Base-by-base conservation (phyloP, 2,888 invertebrate genomes). In the Tachina fera region DNA sequence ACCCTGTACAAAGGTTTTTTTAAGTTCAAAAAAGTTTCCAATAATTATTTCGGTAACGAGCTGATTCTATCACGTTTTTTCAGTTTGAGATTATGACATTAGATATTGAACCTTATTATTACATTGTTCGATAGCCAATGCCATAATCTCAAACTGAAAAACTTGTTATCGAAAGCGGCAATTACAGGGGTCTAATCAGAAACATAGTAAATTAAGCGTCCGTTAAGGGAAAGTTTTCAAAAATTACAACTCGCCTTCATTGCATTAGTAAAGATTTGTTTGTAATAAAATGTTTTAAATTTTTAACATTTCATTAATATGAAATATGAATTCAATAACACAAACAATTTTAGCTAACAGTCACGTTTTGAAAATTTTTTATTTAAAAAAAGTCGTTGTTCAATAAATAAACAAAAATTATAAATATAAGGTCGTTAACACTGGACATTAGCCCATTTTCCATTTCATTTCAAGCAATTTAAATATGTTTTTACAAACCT, bases 391-490 rank as follows among this genome's bases (percentile, higher is more conserved):
- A 49, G 16, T 9, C 31, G 2, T 31, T 31, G 31, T 53, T n/a
- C 14, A 45, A n/a, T 60, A 22, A 77, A 67, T 39, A 60, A 56
- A 51, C 2, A 65, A 78, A 67, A 78, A 58, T 70, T 4, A 31
- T 31, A 31, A 6, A 31, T 31, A 31, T 31, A 79, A 76, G 80
- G 71, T 79, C 80, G 22, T 76, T 83, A 77, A 76, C 84, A 61
- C 77, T 77, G 63, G 68, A 51, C 84, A 84, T 68, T 77, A 77
- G 77, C 80, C 77, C 56, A 77, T 74, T 71, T 84, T 76, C 31
- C 31, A 19, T 60, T 77, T 22, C 11, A 10, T 67, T 74, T 49
- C 31, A 58, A 84, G 76, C 45, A 45, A 49, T 45, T 71, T 39
- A 45, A 47, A 58, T 2, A 49, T 16, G 41, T 53, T 49, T 68